Percentiles rank a stretch among this genome's conserved stretches.
These are phyloP conservation scores for Neolamprologus caudopunctatus DNA, from an alignment of 2,113 vertebrate species.

Conservation along the genomic window DNA sequence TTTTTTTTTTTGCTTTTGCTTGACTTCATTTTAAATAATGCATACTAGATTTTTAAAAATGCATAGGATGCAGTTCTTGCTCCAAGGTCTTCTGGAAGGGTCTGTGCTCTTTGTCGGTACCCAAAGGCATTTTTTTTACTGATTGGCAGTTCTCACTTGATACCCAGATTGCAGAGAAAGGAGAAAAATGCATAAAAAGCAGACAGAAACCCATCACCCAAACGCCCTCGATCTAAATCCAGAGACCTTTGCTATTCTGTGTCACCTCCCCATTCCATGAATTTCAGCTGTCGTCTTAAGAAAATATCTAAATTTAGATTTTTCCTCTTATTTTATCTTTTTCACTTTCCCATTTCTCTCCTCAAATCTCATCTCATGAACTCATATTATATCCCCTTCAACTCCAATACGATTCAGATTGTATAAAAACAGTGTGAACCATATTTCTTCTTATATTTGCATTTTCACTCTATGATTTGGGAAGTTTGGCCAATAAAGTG, in stretches of 20 bases:
- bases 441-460: not conserved
- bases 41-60: not conserved
- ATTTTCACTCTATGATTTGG: not conserved
- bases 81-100: not conserved
- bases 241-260: not conserved
- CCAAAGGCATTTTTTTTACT: not conserved
- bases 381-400: not conserved
- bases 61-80: not conserved
- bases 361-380: not conserved
- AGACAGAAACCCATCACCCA: not conserved
- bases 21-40: not conserved
- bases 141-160: not conserved
- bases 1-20: not conserved
- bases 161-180: not conserved
- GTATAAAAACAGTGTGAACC: not conserved
- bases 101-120: not conserved
- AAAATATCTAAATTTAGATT: not conserved
- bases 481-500: not conserved
- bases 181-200: not conserved
- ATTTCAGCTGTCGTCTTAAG: not conserved
- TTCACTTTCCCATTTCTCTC: not conserved
- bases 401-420: not conserved
- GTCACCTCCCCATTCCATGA: not conserved
- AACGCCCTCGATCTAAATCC: not conserved
- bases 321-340: not conserved